Conservation (phyloP, 2,888 invertebrate genomes). For the Dascillus cervinus region DNA sequence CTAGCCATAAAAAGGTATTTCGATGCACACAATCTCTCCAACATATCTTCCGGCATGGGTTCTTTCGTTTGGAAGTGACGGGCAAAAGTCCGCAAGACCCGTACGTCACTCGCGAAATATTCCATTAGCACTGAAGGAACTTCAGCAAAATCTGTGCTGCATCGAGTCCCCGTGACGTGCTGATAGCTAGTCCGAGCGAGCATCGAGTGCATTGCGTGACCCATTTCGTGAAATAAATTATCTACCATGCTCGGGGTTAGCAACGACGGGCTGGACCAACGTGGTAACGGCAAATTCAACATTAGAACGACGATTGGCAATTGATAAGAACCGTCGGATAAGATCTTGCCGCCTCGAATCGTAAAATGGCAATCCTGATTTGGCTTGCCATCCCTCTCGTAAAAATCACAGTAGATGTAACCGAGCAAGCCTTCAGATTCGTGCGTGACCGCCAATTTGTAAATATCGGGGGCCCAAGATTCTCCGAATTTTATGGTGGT, state of each 20-base stretch:
- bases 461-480: conserved; percentile 62
- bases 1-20: conserved; percentile 84
- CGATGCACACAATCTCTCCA: conserved; percentile 73
- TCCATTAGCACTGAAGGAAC: conserved; percentile 99
- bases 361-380: conserved; percentile 99
- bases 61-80: conserved; percentile 86
- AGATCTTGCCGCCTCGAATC: conserved; percentile 82
- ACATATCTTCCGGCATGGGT: conserved; percentile 70
- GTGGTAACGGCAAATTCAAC: conserved; percentile 75
- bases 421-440: conserved; percentile 71
- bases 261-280: conserved; percentile 68
- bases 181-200: conserved; percentile 81
- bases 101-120: conserved; percentile 85
- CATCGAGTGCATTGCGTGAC: conserved; percentile 99
- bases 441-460: conserved; percentile 87
- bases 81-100: conserved; percentile 79
- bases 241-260: conserved; percentile 81
- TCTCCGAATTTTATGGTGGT: conserved; percentile 71
- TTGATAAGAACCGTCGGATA: conserved; percentile 77
- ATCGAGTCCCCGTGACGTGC: conserved; percentile 58
- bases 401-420: conserved; percentile 96
- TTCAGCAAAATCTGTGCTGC: conserved; percentile 97
- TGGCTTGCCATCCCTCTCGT: conserved; percentile 83
- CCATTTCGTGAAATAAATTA: conserved; percentile 98
- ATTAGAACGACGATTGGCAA: conserved; percentile 89